phyloP scores from a whole-genome alignment of 2,797 vertebrate species.

The Distichodus sexfasciatus region DNA sequence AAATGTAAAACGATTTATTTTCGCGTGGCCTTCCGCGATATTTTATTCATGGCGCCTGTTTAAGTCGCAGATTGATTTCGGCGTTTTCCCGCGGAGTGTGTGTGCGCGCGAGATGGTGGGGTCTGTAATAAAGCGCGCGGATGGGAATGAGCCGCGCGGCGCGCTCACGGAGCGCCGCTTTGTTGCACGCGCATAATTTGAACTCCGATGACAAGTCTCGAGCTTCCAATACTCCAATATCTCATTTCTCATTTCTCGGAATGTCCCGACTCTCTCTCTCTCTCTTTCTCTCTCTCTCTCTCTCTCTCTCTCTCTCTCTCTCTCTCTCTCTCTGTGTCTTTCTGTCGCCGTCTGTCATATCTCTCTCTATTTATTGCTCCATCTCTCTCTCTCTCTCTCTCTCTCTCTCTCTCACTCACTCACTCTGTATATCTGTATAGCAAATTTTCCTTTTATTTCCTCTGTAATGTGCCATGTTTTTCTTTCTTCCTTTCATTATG shows the following conservation, averaged over 20 bases:
- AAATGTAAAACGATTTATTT: slow-evolving; percentile 32
- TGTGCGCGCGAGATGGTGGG: no score
- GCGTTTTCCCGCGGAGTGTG: no score
- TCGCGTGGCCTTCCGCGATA: slow-evolving; percentile 31
- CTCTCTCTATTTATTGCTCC: slow-evolving; percentile 72
- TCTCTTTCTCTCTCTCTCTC: slow-evolving; percentile 9
- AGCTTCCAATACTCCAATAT: slow-evolving; percentile 69
- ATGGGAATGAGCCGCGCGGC: neutral
- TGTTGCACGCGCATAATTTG: slow-evolving; percentile 73
- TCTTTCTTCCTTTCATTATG: no score
- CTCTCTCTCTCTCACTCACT: neutral
- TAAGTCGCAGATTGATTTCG: slow-evolving; percentile 47
- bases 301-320: slow-evolving; percentile 17
- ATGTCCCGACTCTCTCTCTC: no score
- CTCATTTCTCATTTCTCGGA: no score
- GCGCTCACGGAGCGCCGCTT: neutral
- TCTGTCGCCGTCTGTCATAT: slow-evolving; percentile 76
- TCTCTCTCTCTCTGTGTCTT: slow-evolving; percentile 42
- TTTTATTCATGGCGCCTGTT: slow-evolving; percentile 46
- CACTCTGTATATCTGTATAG: no score
- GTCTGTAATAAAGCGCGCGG: no score
- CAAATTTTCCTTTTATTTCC: no score
- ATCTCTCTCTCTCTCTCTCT: slow-evolving; percentile 61
- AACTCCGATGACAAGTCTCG: slow-evolving; percentile 69
- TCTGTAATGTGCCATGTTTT: no score